phyloP scores from a whole-genome alignment of 2,888 invertebrate genomes.

The Nasonia oneida region DNA sequence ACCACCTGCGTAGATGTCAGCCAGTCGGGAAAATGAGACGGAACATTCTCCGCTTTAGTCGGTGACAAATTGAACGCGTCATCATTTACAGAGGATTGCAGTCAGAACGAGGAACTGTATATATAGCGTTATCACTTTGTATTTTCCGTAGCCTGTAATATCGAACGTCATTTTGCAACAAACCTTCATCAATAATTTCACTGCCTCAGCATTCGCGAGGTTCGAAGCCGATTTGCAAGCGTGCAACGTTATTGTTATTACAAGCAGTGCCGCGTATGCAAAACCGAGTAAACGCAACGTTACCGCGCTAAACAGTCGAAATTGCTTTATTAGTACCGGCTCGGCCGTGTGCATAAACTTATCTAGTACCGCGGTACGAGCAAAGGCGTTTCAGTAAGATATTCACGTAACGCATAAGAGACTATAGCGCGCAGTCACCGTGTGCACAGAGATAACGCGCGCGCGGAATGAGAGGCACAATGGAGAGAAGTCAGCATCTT shows the following conservation, averaged over 20 bases:
- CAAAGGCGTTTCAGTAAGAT: conserved; percentile 75
- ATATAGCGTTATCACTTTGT: conserved; percentile 54
- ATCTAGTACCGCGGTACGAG: conserved; percentile 64
- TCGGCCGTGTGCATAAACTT: conserved; percentile 62
- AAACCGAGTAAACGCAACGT: conserved; percentile 20
- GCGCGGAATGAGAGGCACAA: conserved; percentile 54
- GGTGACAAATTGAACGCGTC: conserved; percentile 76
- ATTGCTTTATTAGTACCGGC: conserved; percentile 56
- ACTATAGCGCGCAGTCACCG: conserved; percentile 74
- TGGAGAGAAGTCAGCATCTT: conserved; percentile 72
- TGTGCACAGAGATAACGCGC: conserved; percentile 76
- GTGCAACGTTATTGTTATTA: conserved; percentile 52
- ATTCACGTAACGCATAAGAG: conserved; percentile 79
- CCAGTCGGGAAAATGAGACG: conserved; percentile 40
- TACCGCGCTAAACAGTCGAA: conserved; percentile 64
- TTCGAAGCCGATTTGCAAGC: neutral
- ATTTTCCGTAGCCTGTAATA: neutral
- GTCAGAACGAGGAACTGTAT: conserved; percentile 70
- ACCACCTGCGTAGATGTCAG: conserved; percentile 29
- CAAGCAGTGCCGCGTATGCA: conserved; percentile 7
- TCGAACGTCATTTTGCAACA: too few relatives aligned
- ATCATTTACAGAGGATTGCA: conserved; percentile 73
- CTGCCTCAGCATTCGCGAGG: too few relatives aligned
- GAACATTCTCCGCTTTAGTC: conserved; percentile 63
- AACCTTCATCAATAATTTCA: too few relatives aligned